Evolutionary conservation across 2,888 invertebrate genomes (phyloP).

Genomic region (Eledone cirrhosa): DNA sequence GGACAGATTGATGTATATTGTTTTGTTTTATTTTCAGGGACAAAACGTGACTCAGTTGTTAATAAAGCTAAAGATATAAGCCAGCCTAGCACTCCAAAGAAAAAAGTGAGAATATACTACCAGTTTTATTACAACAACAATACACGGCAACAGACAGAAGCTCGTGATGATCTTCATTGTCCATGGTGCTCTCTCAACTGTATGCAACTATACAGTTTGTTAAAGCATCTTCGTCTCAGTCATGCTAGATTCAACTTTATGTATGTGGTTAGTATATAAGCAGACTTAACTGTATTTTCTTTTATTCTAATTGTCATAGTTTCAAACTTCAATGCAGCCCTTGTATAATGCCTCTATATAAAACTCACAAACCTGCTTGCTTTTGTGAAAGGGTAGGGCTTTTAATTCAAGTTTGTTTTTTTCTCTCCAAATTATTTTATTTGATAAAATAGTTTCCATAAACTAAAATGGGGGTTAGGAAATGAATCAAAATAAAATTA

Average conservation of each 20-base stretch:
- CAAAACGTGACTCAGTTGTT: constrained; percentile 14
- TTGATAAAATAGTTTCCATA: too few species aligned
- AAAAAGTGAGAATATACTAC: constrained; percentile 82
- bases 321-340: neutral
- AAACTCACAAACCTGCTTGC: neutral
- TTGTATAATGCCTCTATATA: neutral
- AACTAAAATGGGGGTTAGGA: too few species aligned
- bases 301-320: neutral
- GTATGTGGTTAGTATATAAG: constrained; percentile 77
- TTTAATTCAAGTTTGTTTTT: too few species aligned
- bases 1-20: neutral
- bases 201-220: constrained; percentile 83
- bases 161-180: constrained; percentile 90
- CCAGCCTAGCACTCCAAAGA: constrained; percentile 50
- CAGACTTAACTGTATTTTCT: neutral
- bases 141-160: constrained; percentile 93
- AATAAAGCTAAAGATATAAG: constrained; percentile 38
- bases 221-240: constrained; percentile 92
- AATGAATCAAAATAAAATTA: too few species aligned
- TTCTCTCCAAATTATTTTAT: too few species aligned
- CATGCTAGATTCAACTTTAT: constrained; percentile 94
- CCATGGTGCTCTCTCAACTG: constrained; percentile 97
- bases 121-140: constrained; percentile 96
- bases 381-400: too few species aligned
- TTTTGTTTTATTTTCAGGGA: neutral